Base-by-base conservation (phyloP, 2,113 vertebrate species). In the Antechinus flavipes region DNA sequence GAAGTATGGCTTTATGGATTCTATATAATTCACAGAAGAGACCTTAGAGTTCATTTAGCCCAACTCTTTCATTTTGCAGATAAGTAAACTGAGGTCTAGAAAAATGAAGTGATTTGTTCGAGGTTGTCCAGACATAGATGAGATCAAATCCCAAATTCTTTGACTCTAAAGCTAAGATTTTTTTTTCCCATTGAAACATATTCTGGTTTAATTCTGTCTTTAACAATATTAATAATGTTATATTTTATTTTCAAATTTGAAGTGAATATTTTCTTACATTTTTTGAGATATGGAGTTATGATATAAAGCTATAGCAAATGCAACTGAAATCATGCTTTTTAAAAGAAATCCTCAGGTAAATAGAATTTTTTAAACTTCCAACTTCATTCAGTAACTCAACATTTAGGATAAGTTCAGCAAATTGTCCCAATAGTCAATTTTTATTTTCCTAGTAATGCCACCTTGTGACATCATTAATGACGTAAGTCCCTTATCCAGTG, bases 401-500 rank as follows among this genome's bases (percentile, higher is more conserved):
- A 47, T 84, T 49, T 92, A 25, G 19, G 56, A 61, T 94, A 49
- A 47, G 49, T 42, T 91, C 14, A 47, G 25, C 0, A 42, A 25
- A 50, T 52, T 16, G 8, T 5, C 30, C 54, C 53, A 84, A 84
- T 84, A 84, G 68, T 23, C 35, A 42, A 19, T 23, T 27, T 54
- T 35, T 35, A n/a, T 47, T 95, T 92, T 61, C 76, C 26, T 90
- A 92, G 46, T 30, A 93, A n/a, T 90, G 23, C 91, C 11, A 89
- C 55, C 53, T 94, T 93, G n/a, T 94, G 91, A 94, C 49, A 90
- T 95, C 58, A 96, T 49, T 93, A 53, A 92, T 90, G 54, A 30
- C 26, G 49, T 95, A 54, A 93, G 90, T 11, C 68, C 46, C 27
- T 0, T 56, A 89, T 84, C 90, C 27, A 93, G 27, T 50, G 5